Evolutionary conservation across 2,797 vertebrate genomes (phyloP).

Genomic region (Schizothorax lantsangensis): DNA sequence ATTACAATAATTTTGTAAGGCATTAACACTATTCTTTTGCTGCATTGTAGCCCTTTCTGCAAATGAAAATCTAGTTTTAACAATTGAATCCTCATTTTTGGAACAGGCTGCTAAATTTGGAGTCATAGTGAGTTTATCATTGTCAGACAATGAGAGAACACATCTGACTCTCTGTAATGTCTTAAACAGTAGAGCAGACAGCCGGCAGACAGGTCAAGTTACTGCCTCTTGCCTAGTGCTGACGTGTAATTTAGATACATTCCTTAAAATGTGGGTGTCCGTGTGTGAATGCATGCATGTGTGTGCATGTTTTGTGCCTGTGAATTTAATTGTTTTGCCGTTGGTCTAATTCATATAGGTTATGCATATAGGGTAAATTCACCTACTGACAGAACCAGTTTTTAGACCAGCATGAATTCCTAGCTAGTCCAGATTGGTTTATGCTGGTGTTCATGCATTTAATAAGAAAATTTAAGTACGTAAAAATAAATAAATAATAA

Average conservation of each 20-base stretch:
- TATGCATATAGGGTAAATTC: neutral
- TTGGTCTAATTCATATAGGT: neutral
- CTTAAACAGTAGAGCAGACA: constrained; percentile 25
- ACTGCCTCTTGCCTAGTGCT: constrained; percentile 6
- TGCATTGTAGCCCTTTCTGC: neutral
- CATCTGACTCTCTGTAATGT: constrained; percentile 17
- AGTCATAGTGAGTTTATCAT: neutral
- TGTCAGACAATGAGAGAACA: neutral
- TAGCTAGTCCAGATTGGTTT: neutral
- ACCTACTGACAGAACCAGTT: neutral
- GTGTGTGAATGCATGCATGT: neutral
- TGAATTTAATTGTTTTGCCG: neutral
- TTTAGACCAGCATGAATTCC: neutral
- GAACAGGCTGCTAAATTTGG: neutral
- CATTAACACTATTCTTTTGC: neutral
- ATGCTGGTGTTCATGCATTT: neutral
- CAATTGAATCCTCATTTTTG: neutral
- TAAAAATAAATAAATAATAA: neutral
- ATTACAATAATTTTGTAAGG: neutral
- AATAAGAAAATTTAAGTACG: neutral
- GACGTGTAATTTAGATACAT: constrained; percentile 3
- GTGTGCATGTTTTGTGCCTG: neutral
- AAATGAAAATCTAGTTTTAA: neutral
- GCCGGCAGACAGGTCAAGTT: constrained; percentile 24
- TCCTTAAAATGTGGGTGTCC: constrained; percentile 2